Evolutionary conservation across 2,797 vertebrate species (phyloP), one percentile per base, ranked within the genome.

Genomic region (Taenioides sp.): DNA sequence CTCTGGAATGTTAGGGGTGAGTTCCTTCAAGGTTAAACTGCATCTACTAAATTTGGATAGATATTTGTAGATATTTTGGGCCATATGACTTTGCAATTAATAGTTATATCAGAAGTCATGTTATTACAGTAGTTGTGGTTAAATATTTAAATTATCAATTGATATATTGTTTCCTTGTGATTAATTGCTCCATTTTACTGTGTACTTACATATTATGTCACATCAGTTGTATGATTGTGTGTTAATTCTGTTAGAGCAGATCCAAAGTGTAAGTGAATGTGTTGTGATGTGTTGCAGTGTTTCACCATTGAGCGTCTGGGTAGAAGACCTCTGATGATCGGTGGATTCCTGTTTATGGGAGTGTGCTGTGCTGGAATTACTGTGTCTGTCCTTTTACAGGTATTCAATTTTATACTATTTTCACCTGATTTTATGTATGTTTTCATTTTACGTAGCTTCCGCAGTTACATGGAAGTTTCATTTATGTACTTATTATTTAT

Each of bases 251-350:
- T 47, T 47, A 16, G 43, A 47, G 43, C 43, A 47, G 14, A 47
- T 47, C 54, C 22, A 23, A 12, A 7, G 25, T 59, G 25, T 27
- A 17, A 31, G 27, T 60, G 25, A 7, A 27, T 49, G 20, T 43
- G 47, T 12, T 63, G 14, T 69, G 62, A 80, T 37, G 64, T 67
- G n/a, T 55, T 72, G 7, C 82, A 98, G 96, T 96, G 96, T 76
- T 94, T 98, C 69, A 94, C 95, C 23, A 95, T 98, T 0, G 96
- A 98, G 80, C 94, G 91, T 67, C 57, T 97, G 76, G 96, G 96
- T 65, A 91, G 96, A 55, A 94, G 94, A 65, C 93, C 94, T 18
- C 93, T 98, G 78, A 86, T 97, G 82, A 94, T 96, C 71, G 92
- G 91, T 0, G 96, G 96, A 18, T 98, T 97, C 86, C 92, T 93